Evolutionary conservation across 2,888 invertebrate genomes (phyloP), one percentile per base, ranked within the genome.

Genomic region (Protonemura montana): DNA sequence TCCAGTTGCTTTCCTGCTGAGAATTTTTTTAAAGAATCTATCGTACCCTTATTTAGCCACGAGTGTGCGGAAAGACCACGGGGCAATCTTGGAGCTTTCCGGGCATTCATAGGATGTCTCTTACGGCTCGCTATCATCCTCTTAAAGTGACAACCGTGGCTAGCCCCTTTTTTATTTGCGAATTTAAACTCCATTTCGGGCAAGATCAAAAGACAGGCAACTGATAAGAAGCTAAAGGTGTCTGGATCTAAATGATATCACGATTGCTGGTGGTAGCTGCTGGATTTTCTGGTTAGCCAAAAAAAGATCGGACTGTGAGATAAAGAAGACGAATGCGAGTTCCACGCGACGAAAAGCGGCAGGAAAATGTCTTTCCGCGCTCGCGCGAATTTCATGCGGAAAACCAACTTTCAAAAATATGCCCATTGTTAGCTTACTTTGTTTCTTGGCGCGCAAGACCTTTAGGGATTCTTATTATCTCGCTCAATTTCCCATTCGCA

Each of bases 401-500:
- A 83, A 83, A 83, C 41, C 83, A n/a, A 41, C 83, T 41, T 26
- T 6, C n/a, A 41, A 27, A 83, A 41, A 83, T 10, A 41, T 25
- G 25, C 83, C 41, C 42, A 35, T 41, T 83, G 42, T 41, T 28
- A n/a, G 21, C 26, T 41, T 42, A 42, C 41, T 26, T n/a, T 28
- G 41, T 83, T 83, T 83, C 42, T 13, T 35, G 10, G n/a, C n/a
- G n/a, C 10, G 10, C 3, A 10, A 59, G 59, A 59, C 21, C 59
- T 59, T 59, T 59, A 16, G 16, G 21, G 21, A 13, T 2, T 59
- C 59, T 59, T 59, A 59, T 59, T 21, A 59, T 59, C 59, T 59
- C 59, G 16, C 59, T 13, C 59, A 59, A 59, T 59, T 59, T 59
- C 59, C 59, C 59, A 59, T 59, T 59, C 21, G 21, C 59, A 59